Evolutionary conservation across 2,888 invertebrate species (phyloP).

Genomic region (Acrobasis consociella): DNA sequence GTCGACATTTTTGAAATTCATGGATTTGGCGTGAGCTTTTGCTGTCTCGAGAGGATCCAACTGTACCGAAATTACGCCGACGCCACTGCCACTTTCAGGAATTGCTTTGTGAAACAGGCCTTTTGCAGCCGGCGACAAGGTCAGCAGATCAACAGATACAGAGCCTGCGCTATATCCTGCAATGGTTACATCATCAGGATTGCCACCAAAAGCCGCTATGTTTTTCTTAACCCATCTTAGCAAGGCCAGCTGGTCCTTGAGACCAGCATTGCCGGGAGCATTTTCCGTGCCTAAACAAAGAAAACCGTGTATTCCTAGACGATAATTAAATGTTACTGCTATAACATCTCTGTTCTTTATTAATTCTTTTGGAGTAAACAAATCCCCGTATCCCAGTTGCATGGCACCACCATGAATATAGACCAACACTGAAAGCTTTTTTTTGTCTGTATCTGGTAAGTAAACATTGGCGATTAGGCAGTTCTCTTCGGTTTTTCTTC

Average conservation of each 20-base stretch:
- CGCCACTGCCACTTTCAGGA: slow-evolving; percentile 46
- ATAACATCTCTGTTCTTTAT: slow-evolving; percentile 32
- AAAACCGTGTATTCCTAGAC: slow-evolving; percentile 43
- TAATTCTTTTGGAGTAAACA: slow-evolving; percentile 25
- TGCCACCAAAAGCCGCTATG: slow-evolving; percentile 33
- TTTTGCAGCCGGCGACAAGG: slow-evolving; percentile 26
- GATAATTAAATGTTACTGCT: slow-evolving; percentile 39
- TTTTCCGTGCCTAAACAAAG: slow-evolving; percentile 48
- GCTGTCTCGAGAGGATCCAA: slow-evolving; percentile 49
- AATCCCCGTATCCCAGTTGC: slow-evolving; percentile 34
- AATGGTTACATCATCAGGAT: slow-evolving; percentile 34
- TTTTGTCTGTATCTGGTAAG: slow-evolving; percentile 39
- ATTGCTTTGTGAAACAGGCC: slow-evolving; percentile 49
- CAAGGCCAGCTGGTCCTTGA: slow-evolving; percentile 47
- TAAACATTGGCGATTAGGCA: slow-evolving; percentile 42
- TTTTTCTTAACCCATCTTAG: slow-evolving; percentile 37
- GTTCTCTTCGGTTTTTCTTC: slow-evolving; percentile 31
- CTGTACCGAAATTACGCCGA: slow-evolving; percentile 40
- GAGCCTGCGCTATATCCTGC: slow-evolving; percentile 34
- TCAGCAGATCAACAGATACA: slow-evolving; percentile 28
- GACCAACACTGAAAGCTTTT: slow-evolving; percentile 43
- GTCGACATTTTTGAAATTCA: slow-evolving; percentile 42
- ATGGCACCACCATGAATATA: slow-evolving; percentile 46
- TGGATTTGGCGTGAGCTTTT: slow-evolving; percentile 38
- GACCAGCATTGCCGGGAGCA: slow-evolving; percentile 49